Evolutionary conservation across 2,888 invertebrate species (phyloP), one percentile per base, ranked within the genome.

Genomic region (Harpagoxenus sublaevis): DNA sequence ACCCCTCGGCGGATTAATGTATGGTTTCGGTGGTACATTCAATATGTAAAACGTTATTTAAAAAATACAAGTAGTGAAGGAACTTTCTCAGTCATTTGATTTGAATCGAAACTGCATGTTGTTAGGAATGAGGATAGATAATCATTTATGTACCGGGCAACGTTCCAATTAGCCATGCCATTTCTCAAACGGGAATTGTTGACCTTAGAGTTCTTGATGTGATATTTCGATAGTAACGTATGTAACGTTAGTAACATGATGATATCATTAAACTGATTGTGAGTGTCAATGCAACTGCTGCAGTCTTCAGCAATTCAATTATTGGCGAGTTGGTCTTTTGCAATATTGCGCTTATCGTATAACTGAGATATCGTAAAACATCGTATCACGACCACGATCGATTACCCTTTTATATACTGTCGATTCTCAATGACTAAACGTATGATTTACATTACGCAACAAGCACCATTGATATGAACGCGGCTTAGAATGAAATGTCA

Each of bases 401-500:
- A 75, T 75, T 81, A 60, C 48, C 48, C 75, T 81, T 81, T 81
- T 75, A 18, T 51, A 5, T 39, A 23, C 39, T 53, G 35, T 10
- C 73, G 48, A 57, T 35, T 31, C 31, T 57, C 75, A 23, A 60
- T 75, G 28, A 57, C 66, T 48, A 23, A 57, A 48, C 45, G 57
- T 57, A 60, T 39, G 75, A 51, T 60, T 75, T 60, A 60, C 75
- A 23, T 79, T 79, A 79, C 75, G 48, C 74, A 81, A 81, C 60
- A 35, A 55, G 35, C 23, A 48, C 51, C 42, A 60, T 74, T 57
- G 79, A 74, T 74, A 81, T n/a, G 23, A n/a, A 12, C 57, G n/a
- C 45, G 35, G 48, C 79, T 74, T 75, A 18, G 75, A 81, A 75
- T 60, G 79, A 81, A 81, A 81, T 81, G 60, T 81, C 79, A 81